phyloP scores from a whole-genome alignment of 2,113 vertebrate species.

The Onychostruthus taczanowskii region DNA sequence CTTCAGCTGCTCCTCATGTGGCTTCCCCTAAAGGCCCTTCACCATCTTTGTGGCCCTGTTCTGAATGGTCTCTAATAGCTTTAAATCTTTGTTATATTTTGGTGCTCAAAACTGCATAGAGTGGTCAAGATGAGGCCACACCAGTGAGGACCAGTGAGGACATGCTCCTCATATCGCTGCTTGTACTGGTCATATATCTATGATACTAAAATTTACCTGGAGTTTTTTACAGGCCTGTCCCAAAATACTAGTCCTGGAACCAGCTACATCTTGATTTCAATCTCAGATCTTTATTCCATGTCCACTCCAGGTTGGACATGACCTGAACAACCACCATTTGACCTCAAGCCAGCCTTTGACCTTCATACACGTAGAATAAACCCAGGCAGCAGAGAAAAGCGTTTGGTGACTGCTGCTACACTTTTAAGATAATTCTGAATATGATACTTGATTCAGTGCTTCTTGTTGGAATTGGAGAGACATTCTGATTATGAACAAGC shows the following conservation, averaged over 20 bases:
- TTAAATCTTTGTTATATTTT: background rate
- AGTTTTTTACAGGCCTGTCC: background rate
- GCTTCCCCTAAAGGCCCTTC: background rate
- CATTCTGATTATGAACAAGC: constrained; percentile 32
- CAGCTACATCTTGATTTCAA: background rate
- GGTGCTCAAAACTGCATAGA: background rate
- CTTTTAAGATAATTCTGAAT: background rate
- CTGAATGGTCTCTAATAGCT: background rate
- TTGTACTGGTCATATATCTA: background rate
- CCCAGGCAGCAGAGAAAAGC: background rate
- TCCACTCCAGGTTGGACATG: background rate
- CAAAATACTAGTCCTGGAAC: background rate
- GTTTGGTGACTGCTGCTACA: background rate
- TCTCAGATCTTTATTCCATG: background rate
- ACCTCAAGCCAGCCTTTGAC: background rate
- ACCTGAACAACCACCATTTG: background rate
- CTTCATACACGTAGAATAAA: background rate
- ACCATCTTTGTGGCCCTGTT: background rate
- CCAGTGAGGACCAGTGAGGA: background rate
- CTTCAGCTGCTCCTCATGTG: background rate
- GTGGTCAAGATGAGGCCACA: background rate
- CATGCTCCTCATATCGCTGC: background rate
- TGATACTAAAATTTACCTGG: background rate
- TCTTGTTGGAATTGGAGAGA: background rate
- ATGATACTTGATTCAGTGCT: constrained; percentile 45